These are phyloP conservation scores for Tonatia bakeri DNA, from an alignment of 2,113 vertebrate species.

Conservation along the genomic window DNA sequence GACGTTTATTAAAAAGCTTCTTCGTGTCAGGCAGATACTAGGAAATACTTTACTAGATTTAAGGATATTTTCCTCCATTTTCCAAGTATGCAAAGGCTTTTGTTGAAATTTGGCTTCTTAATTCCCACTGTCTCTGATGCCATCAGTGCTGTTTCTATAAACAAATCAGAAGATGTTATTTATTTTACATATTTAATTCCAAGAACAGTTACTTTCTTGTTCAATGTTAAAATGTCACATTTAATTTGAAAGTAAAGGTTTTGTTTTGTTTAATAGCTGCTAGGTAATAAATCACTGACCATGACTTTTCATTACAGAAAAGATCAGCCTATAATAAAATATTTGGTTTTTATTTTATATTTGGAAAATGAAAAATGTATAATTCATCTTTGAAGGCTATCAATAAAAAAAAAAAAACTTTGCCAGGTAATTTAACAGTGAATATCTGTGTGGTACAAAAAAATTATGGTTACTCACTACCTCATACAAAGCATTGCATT, in stretches of 20 bases:
- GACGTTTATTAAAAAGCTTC: background rate
- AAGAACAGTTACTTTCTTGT: constrained; percentile 4
- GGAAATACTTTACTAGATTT: background rate
- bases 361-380: background rate
- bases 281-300: background rate
- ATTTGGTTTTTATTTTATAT: background rate
- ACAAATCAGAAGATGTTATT: background rate
- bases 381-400: background rate
- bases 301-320: constrained; percentile 23
- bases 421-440: background rate
- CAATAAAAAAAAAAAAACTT: background rate
- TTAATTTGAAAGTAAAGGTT: constrained; percentile 10
- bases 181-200: background rate
- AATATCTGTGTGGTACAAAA: background rate
- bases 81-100: background rate
- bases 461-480: background rate
- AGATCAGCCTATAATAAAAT: background rate
- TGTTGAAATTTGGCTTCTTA: background rate
- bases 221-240: background rate
- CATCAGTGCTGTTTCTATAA: background rate
- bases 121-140: background rate
- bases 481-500: background rate
- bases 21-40: background rate
- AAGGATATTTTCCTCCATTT: background rate
- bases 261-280: background rate